A percentile compares a stretch with the other conserved stretches of the same genome.
Conservation (phyloP, 2,113 vertebrate genomes). For the Nesogale talazaci region DNA sequence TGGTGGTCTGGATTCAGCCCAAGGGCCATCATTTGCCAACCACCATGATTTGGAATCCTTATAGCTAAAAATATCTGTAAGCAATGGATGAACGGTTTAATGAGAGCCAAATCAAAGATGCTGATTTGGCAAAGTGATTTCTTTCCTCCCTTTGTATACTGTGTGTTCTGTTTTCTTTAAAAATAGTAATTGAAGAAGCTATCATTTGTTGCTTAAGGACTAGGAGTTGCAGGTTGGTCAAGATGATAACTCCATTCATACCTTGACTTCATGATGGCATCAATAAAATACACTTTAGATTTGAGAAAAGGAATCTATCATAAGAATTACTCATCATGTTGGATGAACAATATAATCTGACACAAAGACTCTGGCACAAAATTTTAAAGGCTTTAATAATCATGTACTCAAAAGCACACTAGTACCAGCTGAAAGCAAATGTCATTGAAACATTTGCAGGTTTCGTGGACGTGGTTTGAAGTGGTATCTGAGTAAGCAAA, state of each 20-base stretch:
- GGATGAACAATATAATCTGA: neutral
- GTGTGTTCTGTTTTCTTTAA: neutral
- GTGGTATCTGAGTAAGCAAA: neutral
- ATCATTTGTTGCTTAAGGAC: neutral
- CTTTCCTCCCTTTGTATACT: neutral
- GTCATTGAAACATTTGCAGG: neutral
- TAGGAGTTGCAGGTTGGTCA: neutral
- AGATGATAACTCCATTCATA: neutral
- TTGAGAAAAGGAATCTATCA: neutral
- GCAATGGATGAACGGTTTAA: neutral
- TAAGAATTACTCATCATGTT: neutral
- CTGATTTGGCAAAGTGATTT: neutral
- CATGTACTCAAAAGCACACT: neutral
- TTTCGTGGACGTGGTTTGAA: neutral
- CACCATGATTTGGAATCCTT: neutral
- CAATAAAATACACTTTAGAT: neutral
- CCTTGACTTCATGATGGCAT: neutral
- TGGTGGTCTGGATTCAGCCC: neutral
- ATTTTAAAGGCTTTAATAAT: neutral
- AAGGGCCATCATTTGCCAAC: conserved; percentile 3
- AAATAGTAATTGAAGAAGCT: neutral
- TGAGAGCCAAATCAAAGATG: neutral
- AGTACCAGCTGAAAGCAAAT: neutral
- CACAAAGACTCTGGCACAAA: neutral
- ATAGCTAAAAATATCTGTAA: neutral